Evolutionary conservation across 2,888 invertebrate species (phyloP).

Genomic region (Ormyrus pomaceus): DNA sequence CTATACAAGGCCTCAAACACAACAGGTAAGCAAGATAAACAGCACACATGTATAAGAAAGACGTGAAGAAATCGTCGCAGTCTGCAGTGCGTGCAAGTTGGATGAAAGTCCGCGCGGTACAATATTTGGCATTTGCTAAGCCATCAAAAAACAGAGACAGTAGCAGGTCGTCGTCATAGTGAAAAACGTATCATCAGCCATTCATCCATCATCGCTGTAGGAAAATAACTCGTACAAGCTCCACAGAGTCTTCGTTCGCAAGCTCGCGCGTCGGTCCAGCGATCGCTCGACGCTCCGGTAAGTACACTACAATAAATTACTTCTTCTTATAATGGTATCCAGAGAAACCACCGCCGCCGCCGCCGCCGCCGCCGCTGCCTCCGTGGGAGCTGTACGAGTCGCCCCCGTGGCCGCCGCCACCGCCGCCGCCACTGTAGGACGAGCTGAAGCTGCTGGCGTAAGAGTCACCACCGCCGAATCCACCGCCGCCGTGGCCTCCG

Average conservation of each 20-base stretch:
- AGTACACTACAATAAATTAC: conserved; percentile 36
- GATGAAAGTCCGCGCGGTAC: background rate
- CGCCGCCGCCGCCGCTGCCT: conserved; percentile 48
- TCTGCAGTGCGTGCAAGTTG: conserved; percentile 13
- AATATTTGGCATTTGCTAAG: conserved; percentile 17
- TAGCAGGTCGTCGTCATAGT: background rate
- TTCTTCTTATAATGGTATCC: conserved; percentile 67
- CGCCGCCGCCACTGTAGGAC: conserved; percentile 33
- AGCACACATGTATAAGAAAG: conserved; percentile 26
- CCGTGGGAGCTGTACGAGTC: conserved; percentile 33
- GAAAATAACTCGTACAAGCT: background rate
- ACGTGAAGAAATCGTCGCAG: no score
- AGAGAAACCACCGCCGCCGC: conserved; percentile 62
- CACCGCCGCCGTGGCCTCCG: conserved; percentile 45
- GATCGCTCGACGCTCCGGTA: conserved; percentile 16
- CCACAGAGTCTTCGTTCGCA: background rate
- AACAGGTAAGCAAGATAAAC: conserved; percentile 46
- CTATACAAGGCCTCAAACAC: conserved; percentile 58
- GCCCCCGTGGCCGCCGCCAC: no score
- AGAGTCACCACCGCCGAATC: conserved; percentile 34
- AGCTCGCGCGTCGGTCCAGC: background rate
- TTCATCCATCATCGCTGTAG: background rate
- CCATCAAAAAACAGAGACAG: background rate
- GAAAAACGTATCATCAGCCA: background rate
- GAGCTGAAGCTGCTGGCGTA: conserved; percentile 8